Percentiles rank a stretch among this genome's conserved stretches.
These are phyloP conservation scores for Ammodramus savannarum DNA, from an alignment of 2,113 vertebrate genomes.

Conservation along the genomic window DNA sequence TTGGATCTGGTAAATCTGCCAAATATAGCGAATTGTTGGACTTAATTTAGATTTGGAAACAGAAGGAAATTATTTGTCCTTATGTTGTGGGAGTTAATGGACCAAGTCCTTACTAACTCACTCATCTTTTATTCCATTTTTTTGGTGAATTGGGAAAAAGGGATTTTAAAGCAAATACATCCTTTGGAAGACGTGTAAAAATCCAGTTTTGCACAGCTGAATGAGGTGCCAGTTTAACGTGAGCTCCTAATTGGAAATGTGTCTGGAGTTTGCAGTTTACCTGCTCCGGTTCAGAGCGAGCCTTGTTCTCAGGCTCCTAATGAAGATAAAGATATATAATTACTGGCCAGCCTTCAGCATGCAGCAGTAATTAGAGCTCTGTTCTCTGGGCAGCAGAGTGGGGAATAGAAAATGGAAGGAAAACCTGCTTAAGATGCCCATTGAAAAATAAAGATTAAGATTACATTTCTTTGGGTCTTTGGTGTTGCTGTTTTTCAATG, in stretches of 20 bases:
- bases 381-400: neutral
- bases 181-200: neutral
- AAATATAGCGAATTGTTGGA: neutral
- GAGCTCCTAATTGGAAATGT: neutral
- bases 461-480: neutral
- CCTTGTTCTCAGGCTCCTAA: neutral
- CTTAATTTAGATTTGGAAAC: neutral
- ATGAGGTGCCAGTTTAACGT: neutral
- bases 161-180: neutral
- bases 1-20: neutral
- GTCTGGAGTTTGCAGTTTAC: neutral
- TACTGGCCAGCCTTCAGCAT: constrained; percentile 13
- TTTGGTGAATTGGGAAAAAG: neutral
- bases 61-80: neutral
- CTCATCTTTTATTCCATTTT: neutral
- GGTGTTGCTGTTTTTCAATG: neutral
- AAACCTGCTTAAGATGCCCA: neutral
- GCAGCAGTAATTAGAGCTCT: constrained; percentile 45
- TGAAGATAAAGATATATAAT: constrained; percentile 24
- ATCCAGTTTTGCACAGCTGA: neutral
- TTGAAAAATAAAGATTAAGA: neutral
- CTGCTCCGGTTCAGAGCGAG: neutral
- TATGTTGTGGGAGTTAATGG: neutral
- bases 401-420: neutral
- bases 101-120: neutral